phyloP scores from a whole-genome alignment of 1,140 invertebrate genomes.

The Homalodisca vitripennis region DNA sequence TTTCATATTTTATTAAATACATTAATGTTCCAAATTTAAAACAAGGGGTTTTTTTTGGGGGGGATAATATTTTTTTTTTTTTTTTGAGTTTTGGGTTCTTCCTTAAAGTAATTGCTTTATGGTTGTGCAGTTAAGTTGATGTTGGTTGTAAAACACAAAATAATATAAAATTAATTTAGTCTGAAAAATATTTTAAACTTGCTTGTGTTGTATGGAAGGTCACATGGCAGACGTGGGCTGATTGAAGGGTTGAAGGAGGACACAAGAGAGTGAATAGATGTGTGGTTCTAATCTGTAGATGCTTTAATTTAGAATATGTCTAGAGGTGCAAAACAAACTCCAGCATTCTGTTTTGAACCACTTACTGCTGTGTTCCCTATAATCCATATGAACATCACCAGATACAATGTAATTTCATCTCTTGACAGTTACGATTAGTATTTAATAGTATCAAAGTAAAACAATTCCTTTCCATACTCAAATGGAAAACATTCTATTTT shows the following conservation, averaged over 20 bases:
- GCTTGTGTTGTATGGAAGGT: too few species aligned
- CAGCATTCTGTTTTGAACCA: background rate
- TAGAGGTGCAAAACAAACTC: background rate
- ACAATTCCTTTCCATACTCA: background rate
- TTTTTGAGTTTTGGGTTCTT: too few species aligned
- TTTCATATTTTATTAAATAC: background rate
- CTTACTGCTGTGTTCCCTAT: background rate
- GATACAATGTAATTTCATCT: background rate
- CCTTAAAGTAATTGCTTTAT: background rate
- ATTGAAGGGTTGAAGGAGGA: background rate
- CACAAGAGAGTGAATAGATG: too few species aligned
- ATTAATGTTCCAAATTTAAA: background rate
- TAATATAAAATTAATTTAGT: background rate
- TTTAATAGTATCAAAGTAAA: background rate
- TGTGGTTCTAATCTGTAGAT: too few species aligned
- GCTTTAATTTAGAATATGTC: background rate
- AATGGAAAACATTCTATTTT: background rate
- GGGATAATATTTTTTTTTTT: too few species aligned
- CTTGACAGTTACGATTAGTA: background rate
- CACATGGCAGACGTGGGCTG: background rate
- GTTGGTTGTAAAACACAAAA: background rate
- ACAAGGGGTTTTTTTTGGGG: too few species aligned
- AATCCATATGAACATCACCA: background rate
- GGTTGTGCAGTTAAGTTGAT: background rate
- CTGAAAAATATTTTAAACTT: background rate